Percentiles rank a stretch among this genome's conserved stretches.
Evolutionary conservation across 2,888 invertebrate genomes (phyloP).

Genomic region (Epirrhoe tristata): DNA sequence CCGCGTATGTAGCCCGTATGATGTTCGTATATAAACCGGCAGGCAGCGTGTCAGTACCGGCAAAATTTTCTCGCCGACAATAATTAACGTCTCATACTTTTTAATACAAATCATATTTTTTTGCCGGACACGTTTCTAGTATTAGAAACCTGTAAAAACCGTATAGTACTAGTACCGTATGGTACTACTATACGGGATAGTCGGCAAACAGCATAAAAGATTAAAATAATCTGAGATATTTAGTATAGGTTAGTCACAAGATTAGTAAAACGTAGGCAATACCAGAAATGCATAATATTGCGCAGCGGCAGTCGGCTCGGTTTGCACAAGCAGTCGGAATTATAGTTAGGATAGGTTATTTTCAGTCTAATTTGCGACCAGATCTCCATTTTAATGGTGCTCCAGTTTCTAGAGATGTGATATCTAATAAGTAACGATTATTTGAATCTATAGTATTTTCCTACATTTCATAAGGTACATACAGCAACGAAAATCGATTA

Average conservation of each 20-base stretch:
- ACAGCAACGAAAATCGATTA: too few relatives aligned
- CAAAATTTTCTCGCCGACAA: too few relatives aligned
- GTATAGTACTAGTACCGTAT: too few relatives aligned
- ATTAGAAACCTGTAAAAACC: too few relatives aligned
- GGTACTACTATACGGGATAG: too few relatives aligned
- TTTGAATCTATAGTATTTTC: background rate
- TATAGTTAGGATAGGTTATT: conserved; percentile 25
- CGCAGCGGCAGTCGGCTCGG: conserved; percentile 6
- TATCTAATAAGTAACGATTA: background rate
- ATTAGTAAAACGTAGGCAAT: background rate
- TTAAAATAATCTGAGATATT: background rate
- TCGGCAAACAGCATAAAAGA: too few relatives aligned
- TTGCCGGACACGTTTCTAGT: too few relatives aligned
- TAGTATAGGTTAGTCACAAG: background rate
- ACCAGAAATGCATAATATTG: conserved; percentile 25
- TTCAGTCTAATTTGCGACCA: conserved; percentile 2
- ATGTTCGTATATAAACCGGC: too few relatives aligned
- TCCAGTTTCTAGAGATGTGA: background rate
- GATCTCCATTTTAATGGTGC: background rate
- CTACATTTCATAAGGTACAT: background rate
- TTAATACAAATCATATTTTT: too few relatives aligned
- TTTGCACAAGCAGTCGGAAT: conserved; percentile 21
- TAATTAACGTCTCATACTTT: too few relatives aligned
- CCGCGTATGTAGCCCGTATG: too few relatives aligned
- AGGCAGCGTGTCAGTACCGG: too few relatives aligned